These are phyloP conservation scores for Sarcoramphus papa DNA, from an alignment of 2,797 vertebrate genomes.

Conservation along the genomic window DNA sequence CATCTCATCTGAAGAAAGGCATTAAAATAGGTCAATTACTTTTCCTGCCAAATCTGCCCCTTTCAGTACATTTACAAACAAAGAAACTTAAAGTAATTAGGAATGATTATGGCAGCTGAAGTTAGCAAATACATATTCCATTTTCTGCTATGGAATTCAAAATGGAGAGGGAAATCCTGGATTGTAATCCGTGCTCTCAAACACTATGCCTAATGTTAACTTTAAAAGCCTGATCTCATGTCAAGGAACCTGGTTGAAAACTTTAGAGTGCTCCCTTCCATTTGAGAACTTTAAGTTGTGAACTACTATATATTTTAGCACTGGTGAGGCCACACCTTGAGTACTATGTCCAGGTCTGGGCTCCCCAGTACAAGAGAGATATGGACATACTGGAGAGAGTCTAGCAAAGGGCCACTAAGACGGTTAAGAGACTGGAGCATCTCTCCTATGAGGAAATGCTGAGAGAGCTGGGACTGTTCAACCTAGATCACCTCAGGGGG, in stretches of 20 bases:
- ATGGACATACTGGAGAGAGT: rapidly evolving
- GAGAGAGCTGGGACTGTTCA: neutral
- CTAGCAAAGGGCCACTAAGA: neutral
- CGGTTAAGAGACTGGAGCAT: neutral
- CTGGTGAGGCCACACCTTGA: neutral
- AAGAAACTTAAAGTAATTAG: neutral
- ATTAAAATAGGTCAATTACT: neutral
- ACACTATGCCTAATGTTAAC: neutral
- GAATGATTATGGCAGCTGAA: neutral
- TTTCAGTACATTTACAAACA: neutral
- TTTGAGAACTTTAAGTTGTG: neutral
- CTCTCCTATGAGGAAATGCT: neutral
- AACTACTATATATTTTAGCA: neutral
- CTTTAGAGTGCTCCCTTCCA: neutral
- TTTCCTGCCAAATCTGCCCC: neutral
- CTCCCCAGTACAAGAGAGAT: neutral
- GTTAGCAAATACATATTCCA: neutral
- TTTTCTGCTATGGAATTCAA: neutral
- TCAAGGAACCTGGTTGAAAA: neutral
- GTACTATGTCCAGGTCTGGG: neutral
- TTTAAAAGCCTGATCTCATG: neutral
- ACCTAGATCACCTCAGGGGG: no score
- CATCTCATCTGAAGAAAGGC: neutral
- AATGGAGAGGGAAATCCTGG: neutral
- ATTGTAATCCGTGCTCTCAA: neutral